Percentiles rank a stretch among this genome's conserved stretches.
These are phyloP conservation scores for Recurvirostra avosetta DNA, from an alignment of 2,113 vertebrate species.

Conservation along the genomic window DNA sequence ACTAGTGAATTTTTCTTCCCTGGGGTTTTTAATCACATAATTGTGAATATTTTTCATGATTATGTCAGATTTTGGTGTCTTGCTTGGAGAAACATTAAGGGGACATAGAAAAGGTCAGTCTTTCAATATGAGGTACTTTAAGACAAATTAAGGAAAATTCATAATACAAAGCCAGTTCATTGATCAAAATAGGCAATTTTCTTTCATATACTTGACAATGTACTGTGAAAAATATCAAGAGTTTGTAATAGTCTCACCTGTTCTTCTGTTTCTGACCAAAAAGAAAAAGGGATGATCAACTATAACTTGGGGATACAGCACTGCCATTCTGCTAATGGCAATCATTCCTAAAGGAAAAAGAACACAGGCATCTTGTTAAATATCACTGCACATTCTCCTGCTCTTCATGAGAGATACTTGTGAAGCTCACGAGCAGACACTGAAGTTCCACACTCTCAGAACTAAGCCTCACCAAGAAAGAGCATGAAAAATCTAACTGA, in stretches of 20 bases:
- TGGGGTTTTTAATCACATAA: neutral
- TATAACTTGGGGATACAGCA: conserved; percentile 95
- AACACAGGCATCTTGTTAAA: neutral
- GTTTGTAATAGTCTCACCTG: conserved; percentile 75
- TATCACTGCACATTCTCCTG: neutral
- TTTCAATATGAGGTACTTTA: neutral
- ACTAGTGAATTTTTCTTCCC: neutral
- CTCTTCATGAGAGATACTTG: neutral
- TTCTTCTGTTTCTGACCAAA: conserved; percentile 88
- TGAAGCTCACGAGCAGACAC: neutral
- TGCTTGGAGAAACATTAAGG: neutral
- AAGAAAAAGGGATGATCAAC: conserved; percentile 98
- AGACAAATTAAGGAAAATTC: neutral
- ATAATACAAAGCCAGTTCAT: neutral
- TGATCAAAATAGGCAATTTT: neutral
- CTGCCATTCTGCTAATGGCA: conserved; percentile 90
- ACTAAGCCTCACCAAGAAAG: neutral
- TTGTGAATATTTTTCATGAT: neutral
- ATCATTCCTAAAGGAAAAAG: conserved; percentile 84
- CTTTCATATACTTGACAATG: neutral
- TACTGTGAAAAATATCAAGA: neutral
- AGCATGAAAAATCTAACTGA: neutral
- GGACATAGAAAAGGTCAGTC: neutral
- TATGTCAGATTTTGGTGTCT: neutral
- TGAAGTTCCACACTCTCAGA: neutral